Conservation (phyloP, 2,888 invertebrate genomes). For the Himalopsyche tibetana region DNA sequence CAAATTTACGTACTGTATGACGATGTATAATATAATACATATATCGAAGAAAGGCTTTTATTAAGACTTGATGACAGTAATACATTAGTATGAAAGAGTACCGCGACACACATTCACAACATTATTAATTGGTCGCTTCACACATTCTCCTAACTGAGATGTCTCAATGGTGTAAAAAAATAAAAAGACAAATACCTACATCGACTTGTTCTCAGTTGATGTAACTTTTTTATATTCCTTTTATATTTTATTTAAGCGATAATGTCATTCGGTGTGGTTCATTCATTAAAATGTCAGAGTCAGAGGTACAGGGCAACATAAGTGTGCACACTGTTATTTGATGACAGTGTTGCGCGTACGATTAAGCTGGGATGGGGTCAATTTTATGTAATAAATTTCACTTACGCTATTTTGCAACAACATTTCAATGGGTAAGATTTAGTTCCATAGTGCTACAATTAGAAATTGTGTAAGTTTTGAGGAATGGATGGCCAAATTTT, state of each 20-base stretch:
- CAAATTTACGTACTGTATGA: too few relatives aligned
- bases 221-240: constrained; percentile 34
- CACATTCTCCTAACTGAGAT: constrained; percentile 24
- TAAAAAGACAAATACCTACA: constrained; percentile 1
- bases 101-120: neutral
- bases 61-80: too few relatives aligned
- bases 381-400: too few relatives aligned
- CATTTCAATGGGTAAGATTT: too few relatives aligned
- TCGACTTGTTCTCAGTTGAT: constrained; percentile 25
- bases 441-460: too few relatives aligned
- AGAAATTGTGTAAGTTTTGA: too few relatives aligned
- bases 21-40: too few relatives aligned
- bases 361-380: neutral
- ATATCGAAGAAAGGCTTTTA: too few relatives aligned
- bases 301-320: constrained; percentile 19
- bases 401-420: too few relatives aligned
- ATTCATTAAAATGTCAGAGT: constrained; percentile 6
- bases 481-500: too few relatives aligned
- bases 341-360: neutral
- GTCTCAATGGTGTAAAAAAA: neutral
- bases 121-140: neutral
- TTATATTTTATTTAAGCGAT: constrained; percentile 25
- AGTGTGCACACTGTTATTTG: neutral
- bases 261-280: constrained; percentile 34
- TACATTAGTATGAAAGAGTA: too few relatives aligned